Evolutionary conservation across 2,888 invertebrate species (phyloP).

Genomic region (Syrphus vitripennis): DNA sequence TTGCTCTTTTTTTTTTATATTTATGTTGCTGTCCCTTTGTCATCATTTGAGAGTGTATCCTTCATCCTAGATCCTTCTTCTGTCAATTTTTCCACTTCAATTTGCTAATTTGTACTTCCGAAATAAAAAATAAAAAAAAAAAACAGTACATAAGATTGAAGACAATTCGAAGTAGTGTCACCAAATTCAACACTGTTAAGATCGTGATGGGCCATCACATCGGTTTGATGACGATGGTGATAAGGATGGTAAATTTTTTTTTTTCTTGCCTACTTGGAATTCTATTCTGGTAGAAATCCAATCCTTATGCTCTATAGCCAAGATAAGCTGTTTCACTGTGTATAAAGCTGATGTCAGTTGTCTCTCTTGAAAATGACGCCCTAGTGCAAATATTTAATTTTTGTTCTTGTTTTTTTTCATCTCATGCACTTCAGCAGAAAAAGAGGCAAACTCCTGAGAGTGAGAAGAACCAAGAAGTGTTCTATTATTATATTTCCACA

Average conservation of each 20-base stretch:
- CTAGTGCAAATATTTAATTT: conserved; percentile 63
- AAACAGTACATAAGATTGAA: no score
- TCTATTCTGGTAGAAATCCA: not conserved
- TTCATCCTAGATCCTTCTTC: not conserved
- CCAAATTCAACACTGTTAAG: conserved; percentile 25
- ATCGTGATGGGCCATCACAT: not conserved
- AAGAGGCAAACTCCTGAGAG: conserved; percentile 1
- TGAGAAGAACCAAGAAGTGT: not conserved
- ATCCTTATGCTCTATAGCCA: not conserved
- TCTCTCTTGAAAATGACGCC: conserved; percentile 27
- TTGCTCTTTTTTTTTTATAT: not conserved
- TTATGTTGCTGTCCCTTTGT: not conserved
- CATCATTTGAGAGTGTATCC: not conserved
- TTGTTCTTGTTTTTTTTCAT: not conserved
- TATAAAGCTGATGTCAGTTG: conserved; percentile 35
- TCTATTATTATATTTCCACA: conserved; percentile 25
- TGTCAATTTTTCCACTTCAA: conserved; percentile 55
- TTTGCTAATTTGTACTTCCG: conserved; percentile 60
- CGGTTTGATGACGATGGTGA: not conserved
- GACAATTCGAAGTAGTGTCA: conserved; percentile 61
- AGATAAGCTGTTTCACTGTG: conserved; percentile 8
- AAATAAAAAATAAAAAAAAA: no score
- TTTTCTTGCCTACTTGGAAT: conserved; percentile 8
- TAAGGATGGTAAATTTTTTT: not conserved
- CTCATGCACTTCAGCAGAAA: conserved; percentile 14